Evolutionary conservation across 2,113 vertebrate species (phyloP), one percentile per base, ranked within the genome.

Genomic region (Benthochromis sp.): DNA sequence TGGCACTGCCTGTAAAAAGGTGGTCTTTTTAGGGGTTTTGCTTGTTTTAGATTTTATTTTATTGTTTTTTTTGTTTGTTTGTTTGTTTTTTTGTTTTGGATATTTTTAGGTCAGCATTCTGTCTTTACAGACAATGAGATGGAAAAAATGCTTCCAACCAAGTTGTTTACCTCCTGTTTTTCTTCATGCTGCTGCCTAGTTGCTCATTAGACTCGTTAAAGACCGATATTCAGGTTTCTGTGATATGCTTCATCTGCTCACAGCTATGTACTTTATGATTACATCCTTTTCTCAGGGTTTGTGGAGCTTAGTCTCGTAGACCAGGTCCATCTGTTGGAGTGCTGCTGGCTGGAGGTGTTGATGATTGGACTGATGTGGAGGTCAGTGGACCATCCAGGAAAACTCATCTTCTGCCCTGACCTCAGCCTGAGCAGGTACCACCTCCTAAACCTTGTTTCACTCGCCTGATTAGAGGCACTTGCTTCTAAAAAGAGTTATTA

Each of bases 311-410:
- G 97, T 63, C 97, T 99, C 6, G 93, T 97, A 16, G 98, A 99
- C 92, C 98, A 99, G 95, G 98, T 99, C 21, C 97, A 98, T 78
- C 97, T 99, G 88, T 82, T 99, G 95, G 98, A 99, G 95, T 98
- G 97, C 94, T 99, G 98, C 95, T 99, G 99, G 99, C 95, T 99
- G 96, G 99, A 99, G 95, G 98, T 99, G 90, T 92, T 99, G 63
- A 99, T 99, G 97, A 89, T 99, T 83, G 99, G 99, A 17, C 96
- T 99, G 91, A 99, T 99, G 97, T 99, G 99, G 99, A 97, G 99
- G 90, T 99, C 98, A 0, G 98, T 99, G 0, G 96, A 98, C 92
- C 98, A 99, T 90, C 99, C 99, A 0, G 98, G 98, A 85, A 99
- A 98, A 93, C 97, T 99, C 61, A 98, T 99, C 93, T 99, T 99